phyloP scores from a whole-genome alignment of 1,140 invertebrate genomes.

The Polypedilum pembai region DNA sequence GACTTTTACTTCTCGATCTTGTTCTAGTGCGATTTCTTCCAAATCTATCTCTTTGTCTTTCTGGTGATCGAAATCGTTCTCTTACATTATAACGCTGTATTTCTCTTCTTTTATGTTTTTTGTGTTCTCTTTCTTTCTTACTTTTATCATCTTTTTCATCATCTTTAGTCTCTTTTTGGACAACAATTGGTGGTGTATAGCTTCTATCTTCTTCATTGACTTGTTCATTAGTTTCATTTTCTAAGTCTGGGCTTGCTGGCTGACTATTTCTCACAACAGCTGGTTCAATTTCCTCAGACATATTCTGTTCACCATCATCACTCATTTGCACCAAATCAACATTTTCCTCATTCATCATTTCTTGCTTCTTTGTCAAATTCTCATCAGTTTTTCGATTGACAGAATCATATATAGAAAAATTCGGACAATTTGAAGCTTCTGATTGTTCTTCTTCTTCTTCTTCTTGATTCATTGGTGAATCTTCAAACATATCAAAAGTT shows the following conservation, averaged over 20 bases:
- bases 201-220: background rate
- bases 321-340: constrained; percentile 14
- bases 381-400: background rate
- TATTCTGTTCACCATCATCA: background rate
- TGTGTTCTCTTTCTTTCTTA: background rate
- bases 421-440: background rate
- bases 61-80: constrained; percentile 59
- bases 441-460: background rate
- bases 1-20: background rate
- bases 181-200: background rate
- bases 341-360: constrained; percentile 10
- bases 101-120: constrained; percentile 57
- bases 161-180: background rate
- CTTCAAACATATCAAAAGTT: constrained; percentile 1
- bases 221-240: background rate
- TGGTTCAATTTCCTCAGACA: background rate
- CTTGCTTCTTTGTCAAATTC: background rate
- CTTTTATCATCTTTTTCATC: background rate
- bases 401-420: constrained; percentile 5
- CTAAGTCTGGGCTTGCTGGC: constrained; percentile 4
- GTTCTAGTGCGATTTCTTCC: background rate
- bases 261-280: background rate
- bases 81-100: constrained; percentile 74
- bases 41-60: constrained; percentile 37
- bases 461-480: background rate